Evolutionary conservation across 1,140 invertebrate species (phyloP), one percentile per base, ranked within the genome.

Genomic region (Leptinotarsa defecta): DNA sequence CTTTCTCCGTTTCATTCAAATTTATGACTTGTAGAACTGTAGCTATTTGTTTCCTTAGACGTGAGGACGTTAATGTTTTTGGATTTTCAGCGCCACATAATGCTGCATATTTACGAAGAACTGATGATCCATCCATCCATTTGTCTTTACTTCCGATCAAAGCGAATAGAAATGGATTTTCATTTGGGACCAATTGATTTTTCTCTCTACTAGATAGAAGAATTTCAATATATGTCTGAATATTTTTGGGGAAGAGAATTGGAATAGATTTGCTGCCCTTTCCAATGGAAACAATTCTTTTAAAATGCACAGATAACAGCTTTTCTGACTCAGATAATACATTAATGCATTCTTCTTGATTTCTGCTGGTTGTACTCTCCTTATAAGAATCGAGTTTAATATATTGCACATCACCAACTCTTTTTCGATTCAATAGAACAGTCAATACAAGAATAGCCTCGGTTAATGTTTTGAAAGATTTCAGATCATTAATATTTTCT

Each of bases 11-110:
- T 48, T 78, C 73, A 75, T 76, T 71, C 22, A 80, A 57, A 77
- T 77, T 72, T 71, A 78, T 62, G 48, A 80, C 70, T 63, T 80
- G 77, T 27, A 80, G 43, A 65, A 80, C 74, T 22, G 67, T 76
- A 34, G 79, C 79, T 27, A 80, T 80, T 71, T 80, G 79, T 74
- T 79, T 77, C 48, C 76, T 61, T 19, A 79, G 62, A 8, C 76
- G 22, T 34, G 76, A 75, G 67, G 76, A 77, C 20, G 76, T 80
- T 71, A 75, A 48, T 22, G 67, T 71, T 52, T 77, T 62, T 34
- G 74, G 73, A 71, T 74, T 76, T 72, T 74, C 24, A 63, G 67
- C 77, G 20, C 78, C 78, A 62, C 76, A 78, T 22, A 48, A 4
- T 70, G 52, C 69, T 34, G 77, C 77, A 68, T 49, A 74, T 73